Percentiles rank a stretch among this genome's conserved stretches.
Evolutionary conservation across 2,797 vertebrate genomes (phyloP).

Genomic region (Varecia variegata): DNA sequence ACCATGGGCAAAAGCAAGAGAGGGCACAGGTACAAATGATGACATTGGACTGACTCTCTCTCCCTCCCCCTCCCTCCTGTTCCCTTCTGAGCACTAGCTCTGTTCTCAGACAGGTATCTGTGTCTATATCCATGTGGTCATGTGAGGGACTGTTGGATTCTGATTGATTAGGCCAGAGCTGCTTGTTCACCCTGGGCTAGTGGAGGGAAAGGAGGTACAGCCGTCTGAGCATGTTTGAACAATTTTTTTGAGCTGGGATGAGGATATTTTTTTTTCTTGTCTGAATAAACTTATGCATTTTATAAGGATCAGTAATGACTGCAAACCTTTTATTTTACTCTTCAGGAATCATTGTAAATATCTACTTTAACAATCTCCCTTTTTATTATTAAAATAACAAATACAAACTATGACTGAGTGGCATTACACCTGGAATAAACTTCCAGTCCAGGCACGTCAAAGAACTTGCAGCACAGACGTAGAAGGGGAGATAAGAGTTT

Average conservation of each 20-base stretch:
- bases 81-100: neutral
- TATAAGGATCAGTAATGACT: neutral
- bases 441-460: neutral
- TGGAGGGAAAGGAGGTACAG: neutral
- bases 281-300: neutral
- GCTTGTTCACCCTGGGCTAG: neutral
- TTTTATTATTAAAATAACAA: neutral
- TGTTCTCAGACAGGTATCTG: neutral
- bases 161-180: no score
- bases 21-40: no score
- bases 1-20: neutral
- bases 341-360: neutral
- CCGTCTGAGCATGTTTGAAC: neutral
- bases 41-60: rapidly evolving
- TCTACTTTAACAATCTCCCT: neutral
- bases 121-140: neutral
- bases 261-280: neutral
- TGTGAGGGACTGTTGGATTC: neutral
- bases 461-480: neutral
- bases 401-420: neutral
- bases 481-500: neutral
- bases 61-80: neutral
- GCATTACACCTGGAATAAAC: neutral
- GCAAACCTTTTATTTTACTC: neutral
- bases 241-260: neutral